Base-by-base conservation (phyloP, 2,888 invertebrate species). In the Macrosoma leucophasiata region DNA sequence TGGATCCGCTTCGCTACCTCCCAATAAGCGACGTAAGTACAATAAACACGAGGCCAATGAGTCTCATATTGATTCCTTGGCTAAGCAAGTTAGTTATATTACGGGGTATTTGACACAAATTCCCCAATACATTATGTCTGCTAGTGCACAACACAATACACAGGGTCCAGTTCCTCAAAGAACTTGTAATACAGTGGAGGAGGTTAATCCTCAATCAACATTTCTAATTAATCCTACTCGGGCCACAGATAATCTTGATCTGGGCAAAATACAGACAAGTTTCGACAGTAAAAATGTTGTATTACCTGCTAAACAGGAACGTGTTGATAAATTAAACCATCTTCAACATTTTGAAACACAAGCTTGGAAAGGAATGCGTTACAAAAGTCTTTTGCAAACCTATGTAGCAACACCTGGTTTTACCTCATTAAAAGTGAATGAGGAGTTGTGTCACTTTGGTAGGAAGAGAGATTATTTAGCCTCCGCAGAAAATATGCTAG, bases 371-470 rank as follows among this genome's bases (percentile, higher is more conserved):
- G 38, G 38, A 0, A 35, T 46, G 23, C 6, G 37, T 0, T 51
- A 47, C 7, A 46, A 43, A 13, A 36, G 32, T 21, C 21, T 37
- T 0, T 15, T 50, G 5, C 39, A 39, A 10, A 13, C 37, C n/a
- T 32, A 27, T 17, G 6, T 39, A 2, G 45, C 48, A 0, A 29
- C 20, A 1, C 48, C 49, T 2, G 48, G 46, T 3, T 47, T 49
- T 35, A 9, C 29, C 2, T 34, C 23, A 8, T 20, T 47, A n/a
- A 43, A 44, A 24, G 10, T 38, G 0, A 50, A 50, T 47, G 43
- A 48, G 1, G 41, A 51, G 7, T 13, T 47, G 0, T 46, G 43
- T 13, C 42, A 46, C 13, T 29, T 47, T 5, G 44, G 41, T 28
- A 48, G 36, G 14, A 15, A 12, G 5, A 47, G 38, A 15, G 51